Base-by-base conservation (phyloP, 2,113 vertebrate species). In the Malurus alboscapulatus region DNA sequence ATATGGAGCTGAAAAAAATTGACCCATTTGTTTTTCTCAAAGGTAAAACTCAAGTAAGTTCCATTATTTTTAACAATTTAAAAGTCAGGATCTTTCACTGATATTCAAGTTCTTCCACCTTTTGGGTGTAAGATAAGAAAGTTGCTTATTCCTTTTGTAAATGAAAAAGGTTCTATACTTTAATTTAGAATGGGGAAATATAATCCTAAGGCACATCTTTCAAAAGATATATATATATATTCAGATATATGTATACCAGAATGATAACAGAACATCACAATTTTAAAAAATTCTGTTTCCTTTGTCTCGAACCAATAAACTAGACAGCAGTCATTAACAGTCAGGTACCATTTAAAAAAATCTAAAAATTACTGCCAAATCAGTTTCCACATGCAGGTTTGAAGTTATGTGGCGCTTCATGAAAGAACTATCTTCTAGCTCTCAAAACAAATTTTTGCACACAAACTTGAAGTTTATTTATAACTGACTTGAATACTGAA, bases 51-150 rank as follows among this genome's bases (percentile, higher is more conserved):
- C 57, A 88, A 84, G 34, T 54, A 63, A 82, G 32, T 51, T 58
- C 26, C 27, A 74, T 79, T 73, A 84, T 84, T 92, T 87, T 94
- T 63, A 90, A 82, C 38, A 84, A 80, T 90, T 87, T 84, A 91
- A 69, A 16, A 34, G 7, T 55, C 34, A 34, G 11, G 14, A 32
- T 45, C 34, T 73, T 95, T 94, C 65, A 88, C 17, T 29, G 32
- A 20, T 53, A 75, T 22, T 54, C 24, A 84, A 61, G 15, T 68
- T 81, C 44, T 74, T 76, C 69, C 40, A 65, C 26, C 17, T 48
- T 93, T 83, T 30, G 55, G 12, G 13, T 54, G 14, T 54, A 87
- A 58, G 38, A 73, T 42, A 68, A 47, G n/a, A 55, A 62, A 66
- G 57, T 67, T 85, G 27, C 59, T 78, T 26, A 44, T 14, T 66